These are phyloP conservation scores for Iselma pallidipennis DNA, from an alignment of 2,888 invertebrate genomes.

Conservation along the genomic window DNA sequence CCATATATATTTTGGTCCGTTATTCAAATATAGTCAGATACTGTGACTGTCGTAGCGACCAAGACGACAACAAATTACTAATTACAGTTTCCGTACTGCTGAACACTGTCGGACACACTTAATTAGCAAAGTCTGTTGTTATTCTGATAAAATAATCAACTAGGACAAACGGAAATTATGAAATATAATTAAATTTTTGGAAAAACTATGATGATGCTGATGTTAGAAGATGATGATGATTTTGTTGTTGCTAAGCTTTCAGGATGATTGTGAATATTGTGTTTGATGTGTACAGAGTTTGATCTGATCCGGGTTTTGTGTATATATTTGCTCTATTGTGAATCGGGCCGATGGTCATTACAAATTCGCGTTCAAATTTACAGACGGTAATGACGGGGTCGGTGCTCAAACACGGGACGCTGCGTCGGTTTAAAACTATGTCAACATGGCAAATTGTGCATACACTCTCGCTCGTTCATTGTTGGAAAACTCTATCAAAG, in stretches of 20 bases:
- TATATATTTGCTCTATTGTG: conserved; percentile 2
- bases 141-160: too few species aligned
- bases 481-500: conserved; percentile 54
- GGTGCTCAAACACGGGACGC: conserved; percentile 39
- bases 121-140: too few species aligned
- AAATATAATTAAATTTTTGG: too few species aligned
- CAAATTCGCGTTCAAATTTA: conserved; percentile 44
- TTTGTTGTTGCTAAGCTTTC: neutral
- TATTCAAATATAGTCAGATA: too few species aligned
- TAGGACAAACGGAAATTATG: too few species aligned
- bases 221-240: neutral
- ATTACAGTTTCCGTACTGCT: too few species aligned
- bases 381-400: conserved; percentile 43
- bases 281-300: neutral
- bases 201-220: too few species aligned
- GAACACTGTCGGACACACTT: too few species aligned
- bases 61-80: too few species aligned
- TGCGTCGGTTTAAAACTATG: conserved; percentile 54
- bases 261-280: neutral
- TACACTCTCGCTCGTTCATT: conserved; percentile 46
- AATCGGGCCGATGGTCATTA: conserved; percentile 30
- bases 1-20: too few species aligned
- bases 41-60: too few species aligned
- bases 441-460: conserved; percentile 58
- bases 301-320: neutral